Evolutionary conservation across 2,797 vertebrate species (phyloP), one percentile per base, ranked within the genome.

Genomic region (Clamator glandarius): DNA sequence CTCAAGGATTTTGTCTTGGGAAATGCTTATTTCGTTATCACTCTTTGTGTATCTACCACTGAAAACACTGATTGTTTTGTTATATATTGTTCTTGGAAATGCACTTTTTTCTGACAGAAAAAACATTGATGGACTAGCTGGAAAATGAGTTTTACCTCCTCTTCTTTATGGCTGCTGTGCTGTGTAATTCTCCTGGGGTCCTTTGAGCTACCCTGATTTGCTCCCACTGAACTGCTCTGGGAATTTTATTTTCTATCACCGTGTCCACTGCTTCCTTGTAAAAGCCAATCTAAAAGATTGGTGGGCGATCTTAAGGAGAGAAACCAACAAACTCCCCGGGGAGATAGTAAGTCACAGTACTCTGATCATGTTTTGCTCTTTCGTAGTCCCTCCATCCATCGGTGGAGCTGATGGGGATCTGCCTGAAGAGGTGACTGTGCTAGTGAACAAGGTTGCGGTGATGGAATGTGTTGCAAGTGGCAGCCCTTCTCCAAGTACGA

Each of bases 321-420:
- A 52, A 52, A 52, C 51, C 51, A 28, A 26, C 19, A 66, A 33
- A 39, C 3, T 29, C 17, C 25, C 13, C 19, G 21, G 44, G n/a
- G 39, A 35, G 11, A 18, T 41, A 26, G 69, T 55, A 33, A 59
- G 23, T 73, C 59, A 17, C n/a, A 12, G 16, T 63, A 7, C 50
- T 80, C 48, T 64, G 67, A 17, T 5, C 39, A 8, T 29, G 25
- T 93, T 95, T 51, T 46, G 50, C 48, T 78, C 23, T 62, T 52
- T 28, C 73, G 42, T 95, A 99, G 99, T 98, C 74, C 99, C 99
- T 3, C 99, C 99, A 1, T 97, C 97, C 51, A 98, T 99, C 93
- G 97, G 97, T 14, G 99, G 98, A 75, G 91, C 96, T 9, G 96
- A 97, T 4, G 66, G 95, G 2, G 98, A 99, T 61, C 58, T 98